Conservation (phyloP, 2,797 vertebrate genomes). For the Bradypodion pumilum region DNA sequence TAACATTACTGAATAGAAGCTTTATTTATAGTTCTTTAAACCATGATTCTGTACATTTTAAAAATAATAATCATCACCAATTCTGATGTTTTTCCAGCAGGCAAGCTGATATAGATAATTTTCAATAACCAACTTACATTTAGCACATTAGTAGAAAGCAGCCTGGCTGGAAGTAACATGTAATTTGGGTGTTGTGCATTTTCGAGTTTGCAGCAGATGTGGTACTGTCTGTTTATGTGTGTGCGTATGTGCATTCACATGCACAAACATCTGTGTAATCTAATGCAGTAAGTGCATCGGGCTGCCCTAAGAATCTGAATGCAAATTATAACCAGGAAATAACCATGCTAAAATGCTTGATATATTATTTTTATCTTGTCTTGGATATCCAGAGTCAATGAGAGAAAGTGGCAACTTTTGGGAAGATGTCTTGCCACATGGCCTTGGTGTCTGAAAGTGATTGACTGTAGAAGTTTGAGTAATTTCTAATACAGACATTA, state of each 20-base stretch:
- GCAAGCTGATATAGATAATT: not conserved
- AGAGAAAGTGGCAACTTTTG: slow-evolving; percentile 10
- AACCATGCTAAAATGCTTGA: slow-evolving; percentile 7
- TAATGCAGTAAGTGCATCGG: not conserved
- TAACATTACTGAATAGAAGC: not conserved
- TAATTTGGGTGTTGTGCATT: not conserved
- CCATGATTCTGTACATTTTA: not conserved
- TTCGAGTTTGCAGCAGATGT: not conserved
- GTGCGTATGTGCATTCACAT: no score
- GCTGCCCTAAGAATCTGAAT: slow-evolving; percentile 7
- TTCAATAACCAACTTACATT: not conserved
- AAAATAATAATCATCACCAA: not conserved
- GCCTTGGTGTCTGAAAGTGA: slow-evolving; percentile 50
- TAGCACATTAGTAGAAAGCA: not conserved
- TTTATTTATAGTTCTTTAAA: not conserved
- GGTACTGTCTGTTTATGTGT: not conserved
- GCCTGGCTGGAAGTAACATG: not conserved
- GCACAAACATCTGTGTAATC: not conserved
- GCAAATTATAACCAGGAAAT: slow-evolving; percentile 22
- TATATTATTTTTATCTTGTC: not conserved
- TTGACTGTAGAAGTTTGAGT: slow-evolving; percentile 56
- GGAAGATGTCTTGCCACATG: slow-evolving; percentile 32
- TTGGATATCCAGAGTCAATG: slow-evolving; percentile 49
- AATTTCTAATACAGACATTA: slow-evolving; percentile 53
- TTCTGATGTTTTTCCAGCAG: not conserved